A percentile compares a stretch with the other conserved stretches of the same genome.
phyloP scores from a whole-genome alignment of 2,113 vertebrate species.

The Perccottus glenii region DNA sequence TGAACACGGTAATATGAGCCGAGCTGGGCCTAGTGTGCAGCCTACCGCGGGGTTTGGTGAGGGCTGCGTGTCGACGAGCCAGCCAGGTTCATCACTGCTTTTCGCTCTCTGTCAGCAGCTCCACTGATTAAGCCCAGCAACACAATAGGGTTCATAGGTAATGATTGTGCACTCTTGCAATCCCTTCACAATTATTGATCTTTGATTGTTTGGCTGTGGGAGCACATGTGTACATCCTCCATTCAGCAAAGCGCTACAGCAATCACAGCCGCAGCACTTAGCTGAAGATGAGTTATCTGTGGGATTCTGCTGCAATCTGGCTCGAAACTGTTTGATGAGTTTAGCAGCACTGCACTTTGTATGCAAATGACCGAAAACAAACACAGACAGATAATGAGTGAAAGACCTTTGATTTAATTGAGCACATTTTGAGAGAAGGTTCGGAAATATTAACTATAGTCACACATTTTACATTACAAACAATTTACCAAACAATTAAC shows the following conservation, averaged over 20 bases:
- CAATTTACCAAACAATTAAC: too few relatives aligned
- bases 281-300: slow-evolving; percentile 40
- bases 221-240: slow-evolving; percentile 74
- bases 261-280: slow-evolving; percentile 47
- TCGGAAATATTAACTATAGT: too few relatives aligned
- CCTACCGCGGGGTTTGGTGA: slow-evolving; percentile 1
- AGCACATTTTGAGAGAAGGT: too few relatives aligned
- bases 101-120: slow-evolving; percentile 74
- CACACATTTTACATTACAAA: too few relatives aligned
- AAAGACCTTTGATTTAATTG: too few relatives aligned
- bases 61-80: slow-evolving; percentile 24
- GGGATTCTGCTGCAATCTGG: slow-evolving; percentile 34
- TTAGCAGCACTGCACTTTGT: slow-evolving; percentile 22
- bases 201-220: slow-evolving; percentile 76
- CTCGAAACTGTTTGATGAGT: slow-evolving; percentile 25
- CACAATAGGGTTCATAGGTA: slow-evolving; percentile 81
- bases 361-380: slow-evolving; percentile 29
- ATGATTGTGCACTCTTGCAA: slow-evolving; percentile 82
- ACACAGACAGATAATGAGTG: neutral
- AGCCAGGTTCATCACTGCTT: slow-evolving; percentile 62
- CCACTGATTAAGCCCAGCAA: slow-evolving; percentile 77
- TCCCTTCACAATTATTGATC: slow-evolving; percentile 83
- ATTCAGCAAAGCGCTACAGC: slow-evolving; percentile 59
- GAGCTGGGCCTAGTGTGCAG: slow-evolving; percentile 40
- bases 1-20: slow-evolving; percentile 76